Conservation (phyloP, 2,113 vertebrate genomes). For the Amblyopsis rosae region DNA sequence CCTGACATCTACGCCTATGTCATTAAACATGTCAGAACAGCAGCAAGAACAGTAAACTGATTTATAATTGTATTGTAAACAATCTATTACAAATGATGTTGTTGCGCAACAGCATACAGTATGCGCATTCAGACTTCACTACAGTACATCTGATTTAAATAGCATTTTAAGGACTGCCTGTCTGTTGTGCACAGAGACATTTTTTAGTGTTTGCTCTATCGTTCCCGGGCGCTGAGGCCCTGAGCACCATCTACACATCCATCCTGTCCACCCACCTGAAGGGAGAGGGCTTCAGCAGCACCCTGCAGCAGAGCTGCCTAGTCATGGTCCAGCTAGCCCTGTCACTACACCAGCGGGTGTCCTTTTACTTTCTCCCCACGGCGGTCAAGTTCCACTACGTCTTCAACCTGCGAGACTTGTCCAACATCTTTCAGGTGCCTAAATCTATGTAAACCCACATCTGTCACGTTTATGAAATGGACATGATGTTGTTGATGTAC, state of each 20-base stretch:
- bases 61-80: too few species aligned
- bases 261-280: constrained; percentile 86
- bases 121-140: background rate
- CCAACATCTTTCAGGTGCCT: constrained; percentile 93
- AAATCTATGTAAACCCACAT: too few species aligned
- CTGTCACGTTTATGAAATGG: too few species aligned
- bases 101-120: too few species aligned
- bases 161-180: background rate
- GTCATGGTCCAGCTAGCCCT: constrained; percentile 83
- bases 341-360: constrained; percentile 82
- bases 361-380: constrained; percentile 87
- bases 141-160: background rate
- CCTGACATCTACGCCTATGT: too few species aligned
- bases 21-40: too few species aligned
- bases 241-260: constrained; percentile 89
- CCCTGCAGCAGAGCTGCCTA: constrained; percentile 79
- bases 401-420: constrained; percentile 94
- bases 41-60: too few species aligned
- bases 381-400: constrained; percentile 95
- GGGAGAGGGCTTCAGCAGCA: constrained; percentile 69
- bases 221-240: constrained; percentile 83
- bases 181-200: constrained; percentile 80
- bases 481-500: too few species aligned
- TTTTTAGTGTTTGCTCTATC: constrained; percentile 91
- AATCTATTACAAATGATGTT: too few species aligned